A percentile compares a stretch with the other conserved stretches of the same genome.
phyloP scores from a whole-genome alignment of 2,888 invertebrate species.

The Nemoura dubitans region DNA sequence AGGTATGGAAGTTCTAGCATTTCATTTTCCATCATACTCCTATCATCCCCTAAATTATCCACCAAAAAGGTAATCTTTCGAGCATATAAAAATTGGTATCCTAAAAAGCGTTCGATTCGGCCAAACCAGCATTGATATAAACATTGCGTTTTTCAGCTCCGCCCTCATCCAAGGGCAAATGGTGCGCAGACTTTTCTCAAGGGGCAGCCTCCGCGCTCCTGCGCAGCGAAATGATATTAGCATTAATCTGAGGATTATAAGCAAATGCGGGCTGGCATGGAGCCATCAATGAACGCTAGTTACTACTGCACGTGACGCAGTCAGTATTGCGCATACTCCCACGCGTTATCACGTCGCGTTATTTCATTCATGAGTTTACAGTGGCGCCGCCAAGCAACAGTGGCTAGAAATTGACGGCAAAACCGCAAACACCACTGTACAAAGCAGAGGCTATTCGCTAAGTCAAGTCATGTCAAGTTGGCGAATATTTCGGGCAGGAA shows the following conservation, averaged over 20 bases:
- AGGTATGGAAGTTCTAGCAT: too few species aligned
- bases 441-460: neutral
- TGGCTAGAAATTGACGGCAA: neutral
- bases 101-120: neutral
- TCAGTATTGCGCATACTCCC: neutral
- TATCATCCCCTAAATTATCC: too few species aligned
- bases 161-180: neutral
- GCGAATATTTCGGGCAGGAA: neutral
- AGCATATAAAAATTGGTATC: too few species aligned
- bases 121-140: neutral
- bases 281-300: neutral
- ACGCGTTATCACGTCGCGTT: neutral
- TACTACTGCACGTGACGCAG: neutral
- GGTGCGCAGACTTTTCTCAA: neutral
- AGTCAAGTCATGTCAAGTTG: neutral
- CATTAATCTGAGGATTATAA: neutral
- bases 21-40: too few species aligned
- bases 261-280: neutral
- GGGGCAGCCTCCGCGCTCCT: too few species aligned
- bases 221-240: neutral
- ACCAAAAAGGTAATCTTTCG: too few species aligned
- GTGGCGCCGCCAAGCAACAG: neutral
- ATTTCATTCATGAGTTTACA: neutral
- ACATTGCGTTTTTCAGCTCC: neutral
- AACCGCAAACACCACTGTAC: neutral